phyloP scores from a whole-genome alignment of 2,113 vertebrate species.

The Gobiocypris rarus region DNA sequence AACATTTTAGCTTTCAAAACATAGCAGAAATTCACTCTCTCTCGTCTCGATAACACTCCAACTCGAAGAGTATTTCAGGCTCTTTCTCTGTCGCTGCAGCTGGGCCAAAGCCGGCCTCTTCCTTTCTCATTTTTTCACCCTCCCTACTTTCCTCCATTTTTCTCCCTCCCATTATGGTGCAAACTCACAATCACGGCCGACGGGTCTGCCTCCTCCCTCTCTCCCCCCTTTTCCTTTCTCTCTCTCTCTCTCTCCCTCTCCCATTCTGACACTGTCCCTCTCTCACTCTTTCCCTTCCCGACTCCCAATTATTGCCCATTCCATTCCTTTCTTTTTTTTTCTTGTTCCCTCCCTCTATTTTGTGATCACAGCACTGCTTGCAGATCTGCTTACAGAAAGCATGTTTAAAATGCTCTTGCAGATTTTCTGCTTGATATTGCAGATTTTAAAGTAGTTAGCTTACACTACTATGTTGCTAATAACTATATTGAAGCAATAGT shows the following conservation, averaged over 20 bases:
- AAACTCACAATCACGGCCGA: constrained; percentile 16
- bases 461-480: background rate
- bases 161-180: constrained; percentile 15
- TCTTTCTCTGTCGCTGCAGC: constrained; percentile 51
- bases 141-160: constrained; percentile 23
- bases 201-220: background rate
- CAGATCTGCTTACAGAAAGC: background rate
- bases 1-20: constrained; percentile 60
- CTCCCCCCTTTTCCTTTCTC: constrained; percentile 1
- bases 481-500: background rate
- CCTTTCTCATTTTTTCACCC: constrained; percentile 44
- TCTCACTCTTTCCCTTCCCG: background rate
- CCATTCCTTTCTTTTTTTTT: background rate
- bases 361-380: constrained; percentile 33
- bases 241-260: constrained; percentile 20
- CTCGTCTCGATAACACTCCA: constrained; percentile 48
- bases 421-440: background rate
- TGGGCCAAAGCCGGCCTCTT: constrained; percentile 64
- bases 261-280: background rate
- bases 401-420: background rate
- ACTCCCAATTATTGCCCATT: constrained; percentile 37
- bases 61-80: constrained; percentile 57
- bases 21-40: constrained; percentile 57
- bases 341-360: constrained; percentile 21
- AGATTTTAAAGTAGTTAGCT: background rate